Percentiles rank a stretch among this genome's conserved stretches.
These are phyloP conservation scores for Xestia xanthographa DNA, from an alignment of 2,888 invertebrate genomes.

Conservation along the genomic window DNA sequence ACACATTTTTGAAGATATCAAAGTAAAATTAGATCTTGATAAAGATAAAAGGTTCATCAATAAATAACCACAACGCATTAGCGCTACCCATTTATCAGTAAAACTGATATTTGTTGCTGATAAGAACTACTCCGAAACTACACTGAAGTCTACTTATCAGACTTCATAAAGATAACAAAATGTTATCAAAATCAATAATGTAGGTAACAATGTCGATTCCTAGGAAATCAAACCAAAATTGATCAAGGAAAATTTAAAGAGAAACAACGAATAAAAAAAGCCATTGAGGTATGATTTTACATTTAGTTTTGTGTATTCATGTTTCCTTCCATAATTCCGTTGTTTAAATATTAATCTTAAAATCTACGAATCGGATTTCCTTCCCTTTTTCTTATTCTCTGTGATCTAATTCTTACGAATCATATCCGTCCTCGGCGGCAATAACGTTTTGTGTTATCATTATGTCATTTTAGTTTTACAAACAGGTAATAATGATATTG, in stretches of 20 bases:
- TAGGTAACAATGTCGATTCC: neutral
- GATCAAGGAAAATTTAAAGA: slow-evolving; percentile 12
- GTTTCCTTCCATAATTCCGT: neutral
- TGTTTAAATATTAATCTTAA: neutral
- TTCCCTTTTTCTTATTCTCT: neutral
- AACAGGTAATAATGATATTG: neutral
- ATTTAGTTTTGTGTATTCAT: neutral
- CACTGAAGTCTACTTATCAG: slow-evolving; percentile 25
- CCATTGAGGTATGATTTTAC: no score
- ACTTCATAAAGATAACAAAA: slow-evolving; percentile 14
- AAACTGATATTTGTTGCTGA: slow-evolving; percentile 17
- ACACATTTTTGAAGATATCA: neutral
- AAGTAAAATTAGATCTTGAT: neutral
- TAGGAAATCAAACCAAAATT: slow-evolving; percentile 11
- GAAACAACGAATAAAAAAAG: neutral
- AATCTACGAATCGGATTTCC: neutral
- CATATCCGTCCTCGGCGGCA: neutral
- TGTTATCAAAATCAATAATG: slow-evolving; percentile 15
- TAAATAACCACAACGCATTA: slow-evolving; percentile 39
- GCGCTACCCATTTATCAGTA: slow-evolving; percentile 28
- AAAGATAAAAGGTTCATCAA: slow-evolving; percentile 1
- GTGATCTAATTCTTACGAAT: neutral
- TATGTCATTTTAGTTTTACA: neutral
- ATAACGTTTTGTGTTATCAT: neutral
- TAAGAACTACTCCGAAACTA: slow-evolving; percentile 3